phyloP scores from a whole-genome alignment of 1,140 invertebrate species.

The Drosophila setifemur region DNA sequence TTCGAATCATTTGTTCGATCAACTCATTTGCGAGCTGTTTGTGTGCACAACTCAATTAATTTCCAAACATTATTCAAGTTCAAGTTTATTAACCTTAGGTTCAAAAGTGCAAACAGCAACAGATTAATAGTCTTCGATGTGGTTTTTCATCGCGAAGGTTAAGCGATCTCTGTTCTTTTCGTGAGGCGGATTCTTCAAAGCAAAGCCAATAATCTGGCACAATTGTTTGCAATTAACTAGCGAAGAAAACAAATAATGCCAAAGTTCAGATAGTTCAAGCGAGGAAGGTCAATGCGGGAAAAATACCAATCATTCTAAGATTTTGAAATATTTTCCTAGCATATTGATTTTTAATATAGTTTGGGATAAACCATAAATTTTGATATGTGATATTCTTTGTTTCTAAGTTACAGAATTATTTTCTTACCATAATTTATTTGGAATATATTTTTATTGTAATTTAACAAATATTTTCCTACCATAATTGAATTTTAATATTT shows the following conservation, averaged over 20 bases:
- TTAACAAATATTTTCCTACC: too few species aligned
- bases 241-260: constrained; percentile 1
- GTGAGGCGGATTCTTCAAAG: constrained; percentile 32
- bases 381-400: too few species aligned
- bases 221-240: constrained; percentile 27
- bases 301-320: too few species aligned
- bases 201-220: constrained; percentile 1
- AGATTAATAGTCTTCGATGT: constrained; percentile 29
- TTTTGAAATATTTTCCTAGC: not conserved
- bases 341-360: too few species aligned
- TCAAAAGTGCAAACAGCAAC: constrained; percentile 44
- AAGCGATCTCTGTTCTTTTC: constrained; percentile 22
- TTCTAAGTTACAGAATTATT: too few species aligned
- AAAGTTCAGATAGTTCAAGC: constrained; percentile 7
- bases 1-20: constrained; percentile 29
- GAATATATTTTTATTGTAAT: too few species aligned
- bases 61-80: constrained; percentile 60
- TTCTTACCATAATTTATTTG: too few species aligned
- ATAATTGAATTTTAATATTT: too few species aligned
- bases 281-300: not conserved
- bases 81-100: constrained; percentile 65
- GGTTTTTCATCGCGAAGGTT: constrained; percentile 27
- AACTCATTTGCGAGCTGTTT: constrained; percentile 27
- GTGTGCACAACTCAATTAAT: constrained; percentile 53
- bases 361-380: not conserved